Evolutionary conservation across 2,797 vertebrate genomes (phyloP).

Genomic region (Arnoldichthys spilopterus): DNA sequence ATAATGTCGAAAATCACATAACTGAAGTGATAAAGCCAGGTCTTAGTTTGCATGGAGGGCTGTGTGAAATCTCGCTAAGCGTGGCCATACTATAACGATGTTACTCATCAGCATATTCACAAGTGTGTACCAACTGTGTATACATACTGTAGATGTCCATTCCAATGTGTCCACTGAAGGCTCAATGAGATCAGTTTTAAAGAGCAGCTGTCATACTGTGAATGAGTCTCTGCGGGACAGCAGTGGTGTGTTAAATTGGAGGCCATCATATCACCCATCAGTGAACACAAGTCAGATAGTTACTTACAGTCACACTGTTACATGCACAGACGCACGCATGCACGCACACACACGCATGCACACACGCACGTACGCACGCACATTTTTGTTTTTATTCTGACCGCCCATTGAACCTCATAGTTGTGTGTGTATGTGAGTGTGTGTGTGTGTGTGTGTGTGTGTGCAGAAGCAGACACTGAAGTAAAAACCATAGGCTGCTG

Average conservation of each 20-base stretch:
- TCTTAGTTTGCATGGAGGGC: too few species aligned
- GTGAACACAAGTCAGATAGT: slow-evolving; percentile 13
- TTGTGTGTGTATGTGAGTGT: slow-evolving; percentile 30
- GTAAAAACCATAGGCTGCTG: slow-evolving; percentile 12
- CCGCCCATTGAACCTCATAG: slow-evolving; percentile 35
- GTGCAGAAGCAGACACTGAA: neutral
- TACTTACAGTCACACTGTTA: neutral
- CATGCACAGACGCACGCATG: slow-evolving; percentile 3
- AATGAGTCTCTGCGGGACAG: slow-evolving; percentile 31
- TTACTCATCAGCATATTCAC: slow-evolving; percentile 6
- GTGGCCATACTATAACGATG: slow-evolving; percentile 15
- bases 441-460: slow-evolving; percentile 25
- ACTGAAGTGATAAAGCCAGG: too few species aligned
- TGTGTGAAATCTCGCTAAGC: neutral
- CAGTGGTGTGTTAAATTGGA: slow-evolving; percentile 27
- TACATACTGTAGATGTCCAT: slow-evolving; percentile 3
- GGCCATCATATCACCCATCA: slow-evolving; percentile 13
- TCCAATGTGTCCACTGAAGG: slow-evolving; percentile 22
- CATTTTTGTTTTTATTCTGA: slow-evolving; percentile 41
- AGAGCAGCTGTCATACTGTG: slow-evolving; percentile 17
- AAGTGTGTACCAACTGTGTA: neutral
- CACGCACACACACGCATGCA: slow-evolving; percentile 4
- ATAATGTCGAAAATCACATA: too few species aligned
- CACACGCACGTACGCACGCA: neutral
- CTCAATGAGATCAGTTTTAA: slow-evolving; percentile 32